Evolutionary conservation across 2,797 vertebrate species (phyloP).

Genomic region (Masticophis lateralis): DNA sequence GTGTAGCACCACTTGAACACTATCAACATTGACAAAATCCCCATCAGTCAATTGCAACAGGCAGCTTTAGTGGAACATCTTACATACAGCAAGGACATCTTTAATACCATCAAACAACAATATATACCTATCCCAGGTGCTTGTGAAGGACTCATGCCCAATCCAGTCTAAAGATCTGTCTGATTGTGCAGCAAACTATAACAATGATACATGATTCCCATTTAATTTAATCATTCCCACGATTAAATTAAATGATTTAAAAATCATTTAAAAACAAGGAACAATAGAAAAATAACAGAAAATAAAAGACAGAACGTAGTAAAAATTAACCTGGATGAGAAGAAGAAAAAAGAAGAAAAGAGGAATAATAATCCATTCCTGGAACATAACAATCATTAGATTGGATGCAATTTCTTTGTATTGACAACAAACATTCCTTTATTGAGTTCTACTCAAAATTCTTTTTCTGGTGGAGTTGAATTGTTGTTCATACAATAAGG

Average conservation of each 20-base stretch:
- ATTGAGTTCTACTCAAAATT: neutral
- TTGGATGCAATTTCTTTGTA: neutral
- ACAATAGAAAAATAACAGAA: neutral
- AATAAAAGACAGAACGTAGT: neutral
- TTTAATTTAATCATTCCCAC: too few relatives aligned
- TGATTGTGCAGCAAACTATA: neutral
- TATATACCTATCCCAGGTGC: neutral
- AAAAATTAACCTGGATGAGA: neutral
- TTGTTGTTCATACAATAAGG: neutral
- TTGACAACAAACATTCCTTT: neutral
- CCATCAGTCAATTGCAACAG: neutral
- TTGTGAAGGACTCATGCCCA: neutral
- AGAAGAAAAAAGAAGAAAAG: neutral
- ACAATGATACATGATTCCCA: neutral
- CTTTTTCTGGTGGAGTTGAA: neutral
- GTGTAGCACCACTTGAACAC: neutral
- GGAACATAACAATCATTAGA: neutral
- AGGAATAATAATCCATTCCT: neutral
- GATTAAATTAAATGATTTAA: too few relatives aligned
- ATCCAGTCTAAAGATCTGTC: neutral
- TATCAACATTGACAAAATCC: neutral
- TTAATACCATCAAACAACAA: neutral
- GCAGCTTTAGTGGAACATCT: neutral
- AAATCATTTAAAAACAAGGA: neutral
- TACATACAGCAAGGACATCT: neutral